phyloP scores from a whole-genome alignment of 1,140 invertebrate species.

The Drosophila tropicalis region DNA sequence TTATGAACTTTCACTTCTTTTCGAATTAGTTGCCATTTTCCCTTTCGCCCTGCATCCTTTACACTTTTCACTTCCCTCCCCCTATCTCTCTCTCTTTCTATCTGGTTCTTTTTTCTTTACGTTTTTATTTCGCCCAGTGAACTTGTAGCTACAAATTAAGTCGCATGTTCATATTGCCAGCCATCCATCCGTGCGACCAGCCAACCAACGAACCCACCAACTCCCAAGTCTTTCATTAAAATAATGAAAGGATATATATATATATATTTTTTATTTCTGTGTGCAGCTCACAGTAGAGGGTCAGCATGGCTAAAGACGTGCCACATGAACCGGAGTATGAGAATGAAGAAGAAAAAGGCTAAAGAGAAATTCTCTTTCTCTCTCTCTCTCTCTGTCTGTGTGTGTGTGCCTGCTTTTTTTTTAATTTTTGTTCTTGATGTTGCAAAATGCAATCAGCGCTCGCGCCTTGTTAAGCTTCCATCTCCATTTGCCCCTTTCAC shows the following conservation, averaged over 20 bases:
- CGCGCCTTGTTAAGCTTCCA: constrained; percentile 10
- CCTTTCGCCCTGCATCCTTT: too few relatives aligned
- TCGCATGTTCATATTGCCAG: constrained; percentile 14
- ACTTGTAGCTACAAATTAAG: constrained; percentile 20
- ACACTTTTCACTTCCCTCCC: background rate
- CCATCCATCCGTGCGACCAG: background rate
- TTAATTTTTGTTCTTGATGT: background rate
- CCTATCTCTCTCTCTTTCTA: background rate
- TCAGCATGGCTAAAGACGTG: background rate
- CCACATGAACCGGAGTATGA: background rate
- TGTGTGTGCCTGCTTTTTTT: background rate
- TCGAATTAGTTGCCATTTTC: background rate
- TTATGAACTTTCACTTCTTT: constrained; percentile 7
- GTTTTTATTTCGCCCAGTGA: background rate
- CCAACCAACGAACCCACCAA: background rate
- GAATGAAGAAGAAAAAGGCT: background rate
- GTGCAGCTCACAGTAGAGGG: background rate
- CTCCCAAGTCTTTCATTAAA: constrained; percentile 25
- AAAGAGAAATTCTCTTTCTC: background rate
- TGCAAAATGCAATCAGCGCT: constrained; percentile 19
- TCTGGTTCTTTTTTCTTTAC: background rate
- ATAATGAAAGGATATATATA: constrained; percentile 22
- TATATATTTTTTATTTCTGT: background rate
- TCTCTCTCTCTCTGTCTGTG: background rate
- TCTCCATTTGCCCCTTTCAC: background rate